Percentiles rank a stretch among this genome's conserved stretches.
Evolutionary conservation across 2,113 vertebrate species (phyloP).

Genomic region (Ursus arctos): DNA sequence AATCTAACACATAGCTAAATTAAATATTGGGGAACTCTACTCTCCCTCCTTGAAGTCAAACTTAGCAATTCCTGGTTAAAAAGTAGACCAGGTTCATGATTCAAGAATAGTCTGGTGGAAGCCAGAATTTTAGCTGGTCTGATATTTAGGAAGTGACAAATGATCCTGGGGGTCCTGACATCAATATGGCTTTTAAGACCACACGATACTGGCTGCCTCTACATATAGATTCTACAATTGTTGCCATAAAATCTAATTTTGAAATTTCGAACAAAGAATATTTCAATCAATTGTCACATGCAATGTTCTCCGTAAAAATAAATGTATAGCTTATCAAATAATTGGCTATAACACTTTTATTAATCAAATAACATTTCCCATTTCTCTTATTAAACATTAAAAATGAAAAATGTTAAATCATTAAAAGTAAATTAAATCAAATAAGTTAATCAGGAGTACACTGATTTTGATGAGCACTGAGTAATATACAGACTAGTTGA

Average conservation of each 20-base stretch:
- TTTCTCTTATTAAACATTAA: neutral
- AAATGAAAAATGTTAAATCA: constrained; percentile 29
- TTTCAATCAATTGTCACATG: neutral
- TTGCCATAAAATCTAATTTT: neutral
- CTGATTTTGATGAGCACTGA: neutral
- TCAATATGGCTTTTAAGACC: neutral
- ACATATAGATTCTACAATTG: neutral
- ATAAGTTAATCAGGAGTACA: neutral
- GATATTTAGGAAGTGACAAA: neutral
- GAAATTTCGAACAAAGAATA: neutral
- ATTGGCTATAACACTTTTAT: neutral
- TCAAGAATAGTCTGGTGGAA: neutral
- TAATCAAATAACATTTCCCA: neutral
- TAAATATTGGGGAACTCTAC: neutral
- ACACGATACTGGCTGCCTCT: neutral
- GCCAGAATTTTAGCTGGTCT: neutral
- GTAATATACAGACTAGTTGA: neutral
- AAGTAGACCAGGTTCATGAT: neutral
- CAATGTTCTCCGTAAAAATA: neutral
- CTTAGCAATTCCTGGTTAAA: neutral
- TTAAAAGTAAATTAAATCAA: neutral
- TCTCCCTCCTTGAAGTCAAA: neutral
- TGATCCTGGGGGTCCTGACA: rapidly evolving
- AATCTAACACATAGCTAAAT: neutral
- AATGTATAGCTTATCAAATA: neutral